These are phyloP conservation scores for Syritta pipiens DNA, from an alignment of 2,888 invertebrate species.

Conservation along the genomic window DNA sequence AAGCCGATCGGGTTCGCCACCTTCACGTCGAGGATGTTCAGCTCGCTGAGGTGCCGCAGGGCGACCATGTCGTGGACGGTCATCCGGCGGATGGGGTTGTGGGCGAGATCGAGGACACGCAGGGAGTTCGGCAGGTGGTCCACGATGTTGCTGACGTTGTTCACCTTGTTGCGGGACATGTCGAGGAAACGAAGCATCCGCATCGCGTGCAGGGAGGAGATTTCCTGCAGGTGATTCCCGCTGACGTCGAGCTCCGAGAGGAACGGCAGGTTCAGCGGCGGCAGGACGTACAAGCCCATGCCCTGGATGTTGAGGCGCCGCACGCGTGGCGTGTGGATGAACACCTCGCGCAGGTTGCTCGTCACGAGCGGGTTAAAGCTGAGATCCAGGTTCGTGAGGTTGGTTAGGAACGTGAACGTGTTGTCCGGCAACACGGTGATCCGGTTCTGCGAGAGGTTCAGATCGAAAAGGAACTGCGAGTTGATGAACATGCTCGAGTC, in stretches of 20 bases:
- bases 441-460: constrained; percentile 90
- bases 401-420: constrained; percentile 90
- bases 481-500: constrained; percentile 93
- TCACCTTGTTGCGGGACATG: constrained; percentile 88
- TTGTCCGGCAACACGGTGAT: constrained; percentile 92
- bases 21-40: constrained; percentile 86
- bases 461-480: constrained; percentile 87
- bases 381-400: constrained; percentile 88
- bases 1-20: constrained; percentile 88
- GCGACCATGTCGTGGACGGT: constrained; percentile 81
- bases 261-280: constrained; percentile 87
- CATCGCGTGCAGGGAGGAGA: constrained; percentile 86
- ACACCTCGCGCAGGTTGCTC: constrained; percentile 91
- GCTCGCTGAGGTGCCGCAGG: constrained; percentile 85
- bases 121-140: constrained; percentile 87
- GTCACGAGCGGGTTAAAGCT: constrained; percentile 89
- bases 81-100: constrained; percentile 89
- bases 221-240: constrained; percentile 86
- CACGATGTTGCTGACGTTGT: constrained; percentile 86
- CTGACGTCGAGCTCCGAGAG: constrained; percentile 90
- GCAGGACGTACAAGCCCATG: constrained; percentile 88
- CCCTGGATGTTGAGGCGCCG: constrained; percentile 88
- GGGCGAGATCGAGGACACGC: constrained; percentile 88
- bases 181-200: constrained; percentile 86
- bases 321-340: constrained; percentile 91